Conservation (phyloP, 2,888 invertebrate species). For the Amphipoea lucens region DNA sequence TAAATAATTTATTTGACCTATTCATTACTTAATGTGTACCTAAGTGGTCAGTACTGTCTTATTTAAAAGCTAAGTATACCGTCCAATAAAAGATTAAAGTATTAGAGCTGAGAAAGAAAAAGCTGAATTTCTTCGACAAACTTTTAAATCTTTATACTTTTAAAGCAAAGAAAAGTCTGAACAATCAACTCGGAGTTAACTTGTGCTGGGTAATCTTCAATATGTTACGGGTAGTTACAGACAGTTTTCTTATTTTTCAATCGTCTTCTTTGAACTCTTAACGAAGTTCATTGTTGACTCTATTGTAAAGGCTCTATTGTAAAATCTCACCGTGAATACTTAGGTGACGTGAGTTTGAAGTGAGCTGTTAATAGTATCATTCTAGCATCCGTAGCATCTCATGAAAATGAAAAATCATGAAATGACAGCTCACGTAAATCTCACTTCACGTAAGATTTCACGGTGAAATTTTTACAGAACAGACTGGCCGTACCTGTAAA, state of each 20-base stretch:
- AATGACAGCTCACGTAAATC: neutral
- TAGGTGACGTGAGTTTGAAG: neutral
- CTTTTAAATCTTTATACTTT: conserved; percentile 25
- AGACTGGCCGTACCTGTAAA: neutral
- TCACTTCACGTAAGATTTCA: neutral
- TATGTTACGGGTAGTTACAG: conserved; percentile 45
- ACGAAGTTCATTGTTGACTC: conserved; percentile 29
- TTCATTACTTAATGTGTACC: neutral
- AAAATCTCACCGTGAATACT: neutral
- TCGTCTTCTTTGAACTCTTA: conserved; percentile 16
- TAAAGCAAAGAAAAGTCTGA: conserved; percentile 20
- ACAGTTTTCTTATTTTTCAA: conserved; percentile 25
- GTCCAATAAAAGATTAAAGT: conserved; percentile 12
- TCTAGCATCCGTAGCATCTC: neutral
- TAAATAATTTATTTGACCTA: neutral
- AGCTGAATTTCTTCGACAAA: conserved; percentile 7
- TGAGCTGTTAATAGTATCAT: neutral
- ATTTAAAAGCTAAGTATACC: neutral
- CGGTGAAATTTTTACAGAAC: neutral
- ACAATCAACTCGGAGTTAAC: conserved; percentile 38
- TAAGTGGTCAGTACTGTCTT: neutral
- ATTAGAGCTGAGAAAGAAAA: neutral
- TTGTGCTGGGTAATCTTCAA: conserved; percentile 39
- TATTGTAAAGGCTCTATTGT: neutral
- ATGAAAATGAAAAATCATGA: too few species aligned